Conservation (phyloP, 1,140 invertebrate species). For the Diabrotica undecimpunctata region DNA sequence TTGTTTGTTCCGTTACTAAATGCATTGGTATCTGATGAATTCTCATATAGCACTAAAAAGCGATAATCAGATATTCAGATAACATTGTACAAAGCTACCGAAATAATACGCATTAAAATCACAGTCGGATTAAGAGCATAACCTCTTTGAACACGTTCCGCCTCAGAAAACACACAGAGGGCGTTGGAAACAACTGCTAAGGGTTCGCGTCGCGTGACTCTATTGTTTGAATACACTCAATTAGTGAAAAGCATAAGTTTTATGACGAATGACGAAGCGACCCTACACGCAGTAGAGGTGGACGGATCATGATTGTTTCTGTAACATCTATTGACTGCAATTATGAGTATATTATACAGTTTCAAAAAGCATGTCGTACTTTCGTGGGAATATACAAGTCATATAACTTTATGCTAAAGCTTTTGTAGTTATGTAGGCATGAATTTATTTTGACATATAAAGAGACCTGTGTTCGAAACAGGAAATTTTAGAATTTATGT, state of each 20-base stretch:
- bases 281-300: neutral
- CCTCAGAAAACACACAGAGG: constrained; percentile 32
- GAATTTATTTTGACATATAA: too few species aligned
- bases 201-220: constrained; percentile 24
- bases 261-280: constrained; percentile 22
- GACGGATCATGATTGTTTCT: too few species aligned
- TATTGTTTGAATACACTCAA: constrained; percentile 40
- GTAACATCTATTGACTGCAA: too few species aligned
- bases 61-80: constrained; percentile 43
- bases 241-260: constrained; percentile 34
- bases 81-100: constrained; percentile 38
- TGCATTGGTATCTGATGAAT: constrained; percentile 22
- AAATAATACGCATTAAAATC: constrained; percentile 47
- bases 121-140: constrained; percentile 39
- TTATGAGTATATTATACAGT: too few species aligned
- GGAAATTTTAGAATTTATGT: too few species aligned
- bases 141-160: constrained; percentile 45
- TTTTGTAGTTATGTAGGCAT: too few species aligned
- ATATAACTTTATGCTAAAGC: too few species aligned
- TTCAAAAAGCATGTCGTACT: too few species aligned
- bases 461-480: too few species aligned
- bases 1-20: constrained; percentile 17
- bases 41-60: constrained; percentile 22
- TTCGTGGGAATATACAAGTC: too few species aligned
- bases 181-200: constrained; percentile 34